Base-by-base conservation (phyloP, 2,797 vertebrate genomes). In the Premnoplex brunnescens region DNA sequence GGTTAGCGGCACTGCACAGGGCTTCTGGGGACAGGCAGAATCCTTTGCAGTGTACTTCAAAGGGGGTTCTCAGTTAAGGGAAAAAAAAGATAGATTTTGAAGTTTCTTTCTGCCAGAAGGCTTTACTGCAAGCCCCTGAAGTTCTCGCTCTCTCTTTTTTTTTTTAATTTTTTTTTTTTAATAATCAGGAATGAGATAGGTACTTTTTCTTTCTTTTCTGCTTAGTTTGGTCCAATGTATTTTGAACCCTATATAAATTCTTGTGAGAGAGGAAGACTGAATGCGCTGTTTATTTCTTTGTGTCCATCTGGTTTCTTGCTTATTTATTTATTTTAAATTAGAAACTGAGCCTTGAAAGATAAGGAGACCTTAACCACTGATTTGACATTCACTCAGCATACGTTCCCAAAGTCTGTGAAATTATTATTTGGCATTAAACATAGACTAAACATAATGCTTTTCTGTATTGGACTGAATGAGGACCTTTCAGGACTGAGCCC, bases 101-200 rank as follows among this genome's bases (percentile, higher is more conserved):
- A 97, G 97, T 97, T 97, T 95, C 95, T 96, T 95, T 94, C 95
- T 97, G 96, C 95, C 97, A 97, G 96, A 95, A 97, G 96, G 94
- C 96, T 97, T 96, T 95, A 94, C 95, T 14, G 64, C 0, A 18
- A 96, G 89, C 89, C 92, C 96, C 97, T 95, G 94, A 97, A 96
- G 92, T 97, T 96, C 81, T 94, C 86, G 89, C 95, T 95, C 95
- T 96, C 39, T 51, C 10, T 19, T n/a, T 34, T 52, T 30, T 54
- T 54, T 54, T 32, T 54, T n/a, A n/a, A n/a, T 54, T 54, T 34
- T 56, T 75, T 95, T 85, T 85, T 95, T 95, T 95, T 93, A 11
- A 89, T 95, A 96, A 95, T 94, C 84, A 96, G 79, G 76, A 74
- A 93, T 92, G 88, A 96, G 91, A 89, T 94, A 95, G 94, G 93